Evolutionary conservation across 1,140 invertebrate genomes (phyloP), one percentile per base, ranked within the genome.

Genomic region (Sarcophaga peregrina): DNA sequence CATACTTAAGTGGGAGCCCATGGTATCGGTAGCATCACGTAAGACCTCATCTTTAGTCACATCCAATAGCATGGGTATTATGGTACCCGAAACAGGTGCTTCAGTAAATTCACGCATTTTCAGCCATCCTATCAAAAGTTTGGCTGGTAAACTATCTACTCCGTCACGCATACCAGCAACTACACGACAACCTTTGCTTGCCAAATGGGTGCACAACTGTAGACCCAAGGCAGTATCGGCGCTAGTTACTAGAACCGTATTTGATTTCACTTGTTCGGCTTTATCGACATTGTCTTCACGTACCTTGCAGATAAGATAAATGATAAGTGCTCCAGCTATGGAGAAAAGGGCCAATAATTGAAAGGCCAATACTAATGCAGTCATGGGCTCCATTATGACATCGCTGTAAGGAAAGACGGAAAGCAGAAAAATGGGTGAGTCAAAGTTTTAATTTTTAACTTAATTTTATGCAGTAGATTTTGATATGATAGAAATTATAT

Each of bases 41-140:
- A 96, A 89, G 84, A 95, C 92, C 87, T 96, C 96, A 90, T 96
- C 95, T 37, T 95, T 92, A 0, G 95, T 96, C 3, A 96, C 94
- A 87, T 96, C 95, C 84, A 96, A 87, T 62, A 94, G 93, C 84
- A 96, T 90, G 5, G 95, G 93, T 68, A 95, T 93, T 62, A 95
- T 92, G 58, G 88, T 86, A 47, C 87, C 89, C 45, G 85, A 87
- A 50, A 89, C 89, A 15, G 91, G 92, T 81, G 86, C 90, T 83
- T 90, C 89, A 20, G 88, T 91, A 86, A 90, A 94, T 87, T 90
- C 93, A 87, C 88, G 93, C 86, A 89, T 93, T 87, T 90, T 95
- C 86, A 90, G 93, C 93, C 91, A 94, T 90, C 89, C 93, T 87
- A 87, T 93, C 58, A 87, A 93, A 82, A 93, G 85, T 83, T 93